A percentile compares a stretch with the other conserved stretches of the same genome.
Evolutionary conservation across 2,113 vertebrate species (phyloP).

Genomic region (Myotis davidii): DNA sequence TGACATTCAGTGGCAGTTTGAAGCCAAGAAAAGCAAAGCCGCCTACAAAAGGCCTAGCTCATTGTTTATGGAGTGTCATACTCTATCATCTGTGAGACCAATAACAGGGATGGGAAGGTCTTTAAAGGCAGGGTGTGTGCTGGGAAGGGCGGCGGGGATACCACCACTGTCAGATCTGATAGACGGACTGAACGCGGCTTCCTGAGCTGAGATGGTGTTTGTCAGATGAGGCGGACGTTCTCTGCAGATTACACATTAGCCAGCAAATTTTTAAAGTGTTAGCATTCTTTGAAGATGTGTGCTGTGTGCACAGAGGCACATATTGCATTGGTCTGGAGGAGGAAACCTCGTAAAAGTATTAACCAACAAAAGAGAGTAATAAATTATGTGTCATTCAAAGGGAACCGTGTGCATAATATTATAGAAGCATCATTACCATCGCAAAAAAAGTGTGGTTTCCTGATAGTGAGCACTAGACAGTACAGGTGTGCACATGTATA

Average conservation of each 20-base stretch:
- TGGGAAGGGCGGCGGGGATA: conserved; percentile 89
- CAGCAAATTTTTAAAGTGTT: conserved; percentile 78
- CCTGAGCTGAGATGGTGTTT: conserved; percentile 88
- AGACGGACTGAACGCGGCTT: conserved; percentile 89
- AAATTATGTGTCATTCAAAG: conserved; percentile 66
- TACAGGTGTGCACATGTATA: not conserved
- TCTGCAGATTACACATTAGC: conserved; percentile 87
- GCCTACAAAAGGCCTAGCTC: conserved; percentile 93
- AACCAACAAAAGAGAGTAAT: conserved; percentile 57
- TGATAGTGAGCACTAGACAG: not conserved
- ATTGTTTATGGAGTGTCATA: conserved; percentile 99
- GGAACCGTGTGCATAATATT: conserved; percentile 37
- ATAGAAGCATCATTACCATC: conserved; percentile 35
- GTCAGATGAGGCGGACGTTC: conserved; percentile 85
- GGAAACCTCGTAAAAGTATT: conserved; percentile 50
- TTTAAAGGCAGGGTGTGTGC: conserved; percentile 90
- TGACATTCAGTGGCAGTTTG: conserved; percentile 93
- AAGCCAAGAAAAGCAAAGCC: conserved; percentile 91
- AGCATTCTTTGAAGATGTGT: conserved; percentile 77
- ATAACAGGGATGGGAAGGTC: conserved; percentile 92
- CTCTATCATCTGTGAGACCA: conserved; percentile 96
- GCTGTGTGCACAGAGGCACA: conserved; percentile 45
- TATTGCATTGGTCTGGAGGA: conserved; percentile 42
- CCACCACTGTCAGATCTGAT: conserved; percentile 92
- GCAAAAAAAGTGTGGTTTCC: conserved; percentile 34